These are phyloP conservation scores for Pseudolycoriella hygida DNA, from an alignment of 2,888 invertebrate species.

Conservation along the genomic window DNA sequence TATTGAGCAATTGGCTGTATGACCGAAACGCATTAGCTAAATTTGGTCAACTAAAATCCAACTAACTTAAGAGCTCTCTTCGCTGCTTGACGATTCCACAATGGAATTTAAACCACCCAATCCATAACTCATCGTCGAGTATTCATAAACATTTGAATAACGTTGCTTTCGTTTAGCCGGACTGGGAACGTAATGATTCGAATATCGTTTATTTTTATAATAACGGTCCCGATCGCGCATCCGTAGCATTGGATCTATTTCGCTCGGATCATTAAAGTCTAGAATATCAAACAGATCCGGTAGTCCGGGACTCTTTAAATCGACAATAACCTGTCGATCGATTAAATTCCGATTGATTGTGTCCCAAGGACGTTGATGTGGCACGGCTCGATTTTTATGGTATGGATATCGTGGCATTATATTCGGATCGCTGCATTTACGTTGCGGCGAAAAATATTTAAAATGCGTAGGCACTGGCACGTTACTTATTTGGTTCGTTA, in stretches of 20 bases:
- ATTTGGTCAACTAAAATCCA: no score
- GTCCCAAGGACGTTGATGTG: constrained; percentile 15
- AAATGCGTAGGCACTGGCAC: constrained; percentile 21
- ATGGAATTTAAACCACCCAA: constrained; percentile 25
- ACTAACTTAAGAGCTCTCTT: constrained; percentile 22
- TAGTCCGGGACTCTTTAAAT: constrained; percentile 22
- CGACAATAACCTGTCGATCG: constrained; percentile 23
- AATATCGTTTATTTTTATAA: not conserved
- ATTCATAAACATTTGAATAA: constrained; percentile 30
- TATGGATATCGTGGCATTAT: constrained; percentile 25
- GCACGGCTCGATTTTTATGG: constrained; percentile 24
- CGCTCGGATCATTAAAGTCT: constrained; percentile 1
- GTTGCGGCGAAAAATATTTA: constrained; percentile 28
- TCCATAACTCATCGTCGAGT: constrained; percentile 18
- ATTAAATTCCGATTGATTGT: constrained; percentile 19
- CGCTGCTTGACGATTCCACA: constrained; percentile 29
- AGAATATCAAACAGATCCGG: not conserved
- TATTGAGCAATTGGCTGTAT: no score
- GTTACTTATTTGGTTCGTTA: not conserved
- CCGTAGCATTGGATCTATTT: constrained; percentile 8
- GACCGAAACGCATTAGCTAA: no score
- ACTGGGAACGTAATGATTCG: constrained; percentile 6
- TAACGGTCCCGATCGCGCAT: not conserved
- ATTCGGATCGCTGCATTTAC: constrained; percentile 15
- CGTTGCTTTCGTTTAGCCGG: constrained; percentile 20